phyloP scores from a whole-genome alignment of 2,888 invertebrate species.

The Idaea straminata region DNA sequence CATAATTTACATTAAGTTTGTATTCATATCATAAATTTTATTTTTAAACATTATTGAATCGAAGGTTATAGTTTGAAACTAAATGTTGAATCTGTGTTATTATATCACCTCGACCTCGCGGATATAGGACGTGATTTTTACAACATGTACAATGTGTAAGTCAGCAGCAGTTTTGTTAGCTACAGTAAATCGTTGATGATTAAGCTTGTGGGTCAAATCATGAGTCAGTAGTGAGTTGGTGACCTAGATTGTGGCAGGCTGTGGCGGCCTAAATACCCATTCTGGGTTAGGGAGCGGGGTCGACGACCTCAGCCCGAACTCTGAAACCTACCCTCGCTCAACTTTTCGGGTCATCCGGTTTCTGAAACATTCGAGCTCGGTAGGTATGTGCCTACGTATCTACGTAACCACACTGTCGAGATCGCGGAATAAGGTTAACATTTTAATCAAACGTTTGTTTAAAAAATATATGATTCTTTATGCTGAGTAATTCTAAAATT shows the following conservation, averaged over 20 bases:
- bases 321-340: slow-evolving; percentile 48
- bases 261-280: slow-evolving; percentile 65
- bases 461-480: neutral
- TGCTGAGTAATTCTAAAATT: neutral
- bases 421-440: neutral
- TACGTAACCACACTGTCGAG: neutral
- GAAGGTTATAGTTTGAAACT: slow-evolving; percentile 29
- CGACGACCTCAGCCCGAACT: slow-evolving; percentile 59
- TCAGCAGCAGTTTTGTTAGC: slow-evolving; percentile 21
- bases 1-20: neutral
- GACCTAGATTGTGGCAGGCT: slow-evolving; percentile 70
- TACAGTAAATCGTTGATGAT: slow-evolving; percentile 55
- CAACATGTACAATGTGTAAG: slow-evolving; percentile 31
- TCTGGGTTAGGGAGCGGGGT: slow-evolving; percentile 76
- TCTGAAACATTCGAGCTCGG: slow-evolving; percentile 16
- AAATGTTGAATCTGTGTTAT: slow-evolving; percentile 29
- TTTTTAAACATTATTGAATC: slow-evolving; percentile 23
- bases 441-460: neutral
- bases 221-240: slow-evolving; percentile 55
- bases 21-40: slow-evolving; percentile 11
- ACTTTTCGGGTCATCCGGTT: slow-evolving; percentile 55
- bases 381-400: slow-evolving; percentile 19
- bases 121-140: slow-evolving; percentile 32
- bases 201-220: slow-evolving; percentile 59
- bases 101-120: slow-evolving; percentile 31